Percentiles rank a stretch among this genome's conserved stretches.
phyloP scores from a whole-genome alignment of 2,113 vertebrate genomes.

The Otus sunia region DNA sequence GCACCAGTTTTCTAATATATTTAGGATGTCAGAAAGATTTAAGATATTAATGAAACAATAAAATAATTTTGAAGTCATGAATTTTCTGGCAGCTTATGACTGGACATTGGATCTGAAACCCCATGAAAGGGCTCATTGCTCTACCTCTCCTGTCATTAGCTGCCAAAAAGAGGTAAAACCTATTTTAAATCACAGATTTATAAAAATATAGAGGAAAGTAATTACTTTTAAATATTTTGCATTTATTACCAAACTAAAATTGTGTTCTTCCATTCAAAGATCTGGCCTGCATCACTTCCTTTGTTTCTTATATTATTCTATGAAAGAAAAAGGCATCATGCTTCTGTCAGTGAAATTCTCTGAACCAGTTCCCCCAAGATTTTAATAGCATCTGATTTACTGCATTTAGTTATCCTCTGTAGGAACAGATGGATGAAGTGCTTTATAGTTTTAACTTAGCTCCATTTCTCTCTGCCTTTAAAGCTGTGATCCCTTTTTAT shows the following conservation, averaged over 20 bases:
- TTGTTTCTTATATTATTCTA: not conserved
- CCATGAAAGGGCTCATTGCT: not conserved
- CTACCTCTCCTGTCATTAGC: not conserved
- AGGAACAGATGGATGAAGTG: not conserved
- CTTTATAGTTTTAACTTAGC: not conserved
- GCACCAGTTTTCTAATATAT: not conserved
- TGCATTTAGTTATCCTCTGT: not conserved
- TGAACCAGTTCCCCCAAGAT: not conserved
- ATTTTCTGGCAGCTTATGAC: not conserved
- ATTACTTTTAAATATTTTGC: not conserved
- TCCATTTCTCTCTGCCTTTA: not conserved
- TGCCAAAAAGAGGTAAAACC: not conserved
- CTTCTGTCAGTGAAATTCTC: not conserved
- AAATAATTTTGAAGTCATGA: not conserved
- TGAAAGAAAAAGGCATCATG: not conserved
- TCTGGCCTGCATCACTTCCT: not conserved
- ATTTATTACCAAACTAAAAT: not conserved
- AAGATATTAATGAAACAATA: not conserved
- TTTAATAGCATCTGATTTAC: slow-evolving; percentile 18
- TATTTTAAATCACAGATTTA: not conserved
- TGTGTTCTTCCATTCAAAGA: not conserved
- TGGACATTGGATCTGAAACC: not conserved
- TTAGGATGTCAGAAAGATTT: not conserved
- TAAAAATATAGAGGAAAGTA: not conserved
- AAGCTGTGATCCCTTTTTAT: not conserved